Percentiles rank a stretch among this genome's conserved stretches.
phyloP scores from a whole-genome alignment of 2,113 vertebrate species.

The Leptobrachium ailaonicum region DNA sequence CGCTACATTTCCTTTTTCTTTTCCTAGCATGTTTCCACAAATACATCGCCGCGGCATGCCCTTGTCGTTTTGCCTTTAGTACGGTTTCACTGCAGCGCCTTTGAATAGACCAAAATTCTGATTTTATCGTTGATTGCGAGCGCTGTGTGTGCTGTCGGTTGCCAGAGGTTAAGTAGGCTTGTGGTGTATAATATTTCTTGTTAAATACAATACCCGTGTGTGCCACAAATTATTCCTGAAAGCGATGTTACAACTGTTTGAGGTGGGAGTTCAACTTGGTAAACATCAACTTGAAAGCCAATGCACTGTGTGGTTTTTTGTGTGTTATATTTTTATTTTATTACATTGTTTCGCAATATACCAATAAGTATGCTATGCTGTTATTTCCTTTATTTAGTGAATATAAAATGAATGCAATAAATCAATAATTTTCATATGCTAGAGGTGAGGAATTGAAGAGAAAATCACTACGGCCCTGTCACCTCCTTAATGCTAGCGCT shows the following conservation, averaged over 20 bases:
- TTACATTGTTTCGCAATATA: too few relatives aligned
- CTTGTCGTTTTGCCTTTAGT: constrained; percentile 2
- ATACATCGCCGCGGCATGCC: background rate
- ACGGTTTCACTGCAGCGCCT: background rate
- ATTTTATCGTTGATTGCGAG: constrained; percentile 28
- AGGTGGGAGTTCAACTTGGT: background rate
- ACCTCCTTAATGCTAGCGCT: too few relatives aligned
- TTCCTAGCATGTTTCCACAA: background rate
- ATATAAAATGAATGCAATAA: too few relatives aligned
- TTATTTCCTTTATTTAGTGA: too few relatives aligned
- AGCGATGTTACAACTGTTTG: background rate
- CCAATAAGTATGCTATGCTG: too few relatives aligned
- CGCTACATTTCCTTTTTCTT: background rate
- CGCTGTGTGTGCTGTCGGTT: constrained; percentile 11
- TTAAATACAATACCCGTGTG: background rate
- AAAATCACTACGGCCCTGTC: too few relatives aligned
- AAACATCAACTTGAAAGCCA: too few relatives aligned
- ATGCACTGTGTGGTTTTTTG: too few relatives aligned
- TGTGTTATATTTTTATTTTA: too few relatives aligned
- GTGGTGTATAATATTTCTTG: background rate
- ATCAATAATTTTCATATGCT: too few relatives aligned
- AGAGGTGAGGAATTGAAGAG: too few relatives aligned
- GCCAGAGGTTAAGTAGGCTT: constrained; percentile 22
- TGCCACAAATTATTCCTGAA: too few relatives aligned
- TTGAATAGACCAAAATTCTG: background rate